These are phyloP conservation scores for Anoplolepis gracilipes DNA, from an alignment of 1,140 invertebrate genomes.

Conservation along the genomic window DNA sequence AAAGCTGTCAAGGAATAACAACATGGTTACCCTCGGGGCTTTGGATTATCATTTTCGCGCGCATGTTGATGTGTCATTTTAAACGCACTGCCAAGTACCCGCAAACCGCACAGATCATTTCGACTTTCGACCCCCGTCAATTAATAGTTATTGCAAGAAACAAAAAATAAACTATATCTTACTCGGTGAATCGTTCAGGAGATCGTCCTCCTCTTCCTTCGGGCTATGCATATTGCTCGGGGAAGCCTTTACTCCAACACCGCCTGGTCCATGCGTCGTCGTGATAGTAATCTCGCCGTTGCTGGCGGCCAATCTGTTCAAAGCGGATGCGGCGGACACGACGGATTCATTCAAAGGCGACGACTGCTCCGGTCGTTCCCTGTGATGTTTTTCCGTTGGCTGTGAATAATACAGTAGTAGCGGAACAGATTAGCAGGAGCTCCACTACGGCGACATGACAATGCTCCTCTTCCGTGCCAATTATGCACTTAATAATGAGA, in stretches of 20 bases:
- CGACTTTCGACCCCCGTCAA: neutral
- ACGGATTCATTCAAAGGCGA: conserved; percentile 84
- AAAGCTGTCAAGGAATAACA: conserved; percentile 53
- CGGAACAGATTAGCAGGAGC: conserved; percentile 64
- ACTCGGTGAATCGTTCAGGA: conserved; percentile 93
- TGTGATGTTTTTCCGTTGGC: conserved; percentile 84
- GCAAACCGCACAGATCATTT: conserved; percentile 21
- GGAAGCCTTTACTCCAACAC: conserved; percentile 79
- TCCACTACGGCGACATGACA: conserved; percentile 46
- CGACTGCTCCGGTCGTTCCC: conserved; percentile 83
- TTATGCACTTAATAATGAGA: conserved; percentile 78
- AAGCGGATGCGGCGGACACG: conserved; percentile 84
- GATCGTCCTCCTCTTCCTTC: conserved; percentile 87
- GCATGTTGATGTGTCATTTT: conserved; percentile 10
- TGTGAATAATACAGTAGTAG: conserved; percentile 65
- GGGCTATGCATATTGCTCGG: conserved; percentile 83
- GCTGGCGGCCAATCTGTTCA: conserved; percentile 89
- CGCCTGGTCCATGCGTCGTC: conserved; percentile 88
- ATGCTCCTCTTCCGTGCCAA: conserved; percentile 70
- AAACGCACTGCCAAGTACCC: conserved; percentile 27
- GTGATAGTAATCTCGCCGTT: conserved; percentile 93
- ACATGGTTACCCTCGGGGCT: conserved; percentile 37
- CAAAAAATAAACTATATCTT: conserved; percentile 81
- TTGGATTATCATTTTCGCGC: conserved; percentile 55
- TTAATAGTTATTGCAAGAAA: conserved; percentile 1